Conservation (phyloP, 1,140 invertebrate species). For the Anoplophora glabripennis region DNA sequence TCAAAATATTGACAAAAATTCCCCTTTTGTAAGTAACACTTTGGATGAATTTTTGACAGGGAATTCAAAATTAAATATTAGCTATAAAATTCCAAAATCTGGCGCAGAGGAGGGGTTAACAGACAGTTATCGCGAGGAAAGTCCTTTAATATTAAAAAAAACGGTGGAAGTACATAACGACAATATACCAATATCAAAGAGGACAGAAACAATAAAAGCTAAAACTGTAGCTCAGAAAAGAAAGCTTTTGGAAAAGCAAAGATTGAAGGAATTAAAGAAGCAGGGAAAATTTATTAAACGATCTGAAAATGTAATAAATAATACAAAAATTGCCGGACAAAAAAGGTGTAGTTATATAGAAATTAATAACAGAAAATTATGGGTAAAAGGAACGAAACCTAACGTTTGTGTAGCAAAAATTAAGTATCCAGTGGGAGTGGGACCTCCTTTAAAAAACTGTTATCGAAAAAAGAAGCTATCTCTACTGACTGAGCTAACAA, state of each 20-base stretch:
- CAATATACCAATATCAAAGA: slow-evolving; percentile 20
- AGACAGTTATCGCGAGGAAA: slow-evolving; percentile 18
- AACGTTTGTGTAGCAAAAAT: slow-evolving; percentile 26
- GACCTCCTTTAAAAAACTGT: too few species aligned
- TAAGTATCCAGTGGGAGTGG: background rate
- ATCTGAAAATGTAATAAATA: background rate
- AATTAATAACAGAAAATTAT: slow-evolving; percentile 22
- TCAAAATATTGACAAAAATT: slow-evolving; percentile 24
- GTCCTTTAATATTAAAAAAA: slow-evolving; percentile 8
- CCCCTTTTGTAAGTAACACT: slow-evolving; percentile 39
- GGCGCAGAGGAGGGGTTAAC: slow-evolving; percentile 37
- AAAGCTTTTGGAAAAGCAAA: slow-evolving; percentile 36
- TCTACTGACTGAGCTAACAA: slow-evolving; percentile 19
- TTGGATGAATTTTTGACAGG: slow-evolving; percentile 40
- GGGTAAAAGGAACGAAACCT: slow-evolving; percentile 15
- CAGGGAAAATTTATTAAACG: slow-evolving; percentile 11
- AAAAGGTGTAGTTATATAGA: background rate
- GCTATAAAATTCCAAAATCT: slow-evolving; percentile 40
- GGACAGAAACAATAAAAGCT: slow-evolving; percentile 38
- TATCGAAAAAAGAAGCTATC: slow-evolving; percentile 27
- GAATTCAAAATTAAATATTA: slow-evolving; percentile 40
- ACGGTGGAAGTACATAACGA: slow-evolving; percentile 9
- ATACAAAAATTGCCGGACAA: background rate
- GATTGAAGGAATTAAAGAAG: slow-evolving; percentile 18
- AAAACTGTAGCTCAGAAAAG: slow-evolving; percentile 47